These are phyloP conservation scores for Callospermophilus lateralis DNA, from an alignment of 2,113 vertebrate genomes.

Conservation along the genomic window DNA sequence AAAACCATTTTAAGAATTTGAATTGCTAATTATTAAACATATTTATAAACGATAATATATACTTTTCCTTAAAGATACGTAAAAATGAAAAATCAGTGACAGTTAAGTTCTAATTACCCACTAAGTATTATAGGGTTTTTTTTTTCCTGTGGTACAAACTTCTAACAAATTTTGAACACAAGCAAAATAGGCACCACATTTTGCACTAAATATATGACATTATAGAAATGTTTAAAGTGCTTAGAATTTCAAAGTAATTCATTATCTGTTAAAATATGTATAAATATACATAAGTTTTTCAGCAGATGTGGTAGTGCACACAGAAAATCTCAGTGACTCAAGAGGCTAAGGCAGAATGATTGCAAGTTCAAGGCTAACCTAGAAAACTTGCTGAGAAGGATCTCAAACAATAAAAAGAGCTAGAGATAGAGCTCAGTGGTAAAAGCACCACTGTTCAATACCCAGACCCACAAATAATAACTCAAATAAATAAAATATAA, in stretches of 20 bases:
- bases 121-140: not conserved
- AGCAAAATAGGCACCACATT: not conserved
- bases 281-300: not conserved
- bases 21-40: too few relatives aligned
- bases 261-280: slow-evolving; percentile 47
- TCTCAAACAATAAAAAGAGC: too few relatives aligned
- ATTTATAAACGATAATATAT: not conserved
- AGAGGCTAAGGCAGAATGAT: too few relatives aligned
- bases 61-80: not conserved
- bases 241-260: slow-evolving; percentile 47
- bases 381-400: too few relatives aligned
- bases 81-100: slow-evolving; percentile 20
- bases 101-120: not conserved
- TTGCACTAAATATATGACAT: slow-evolving; percentile 12
- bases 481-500: too few relatives aligned
- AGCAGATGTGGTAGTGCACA: not conserved
- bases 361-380: too few relatives aligned
- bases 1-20: too few relatives aligned
- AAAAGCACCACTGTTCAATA: too few relatives aligned
- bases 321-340: too few relatives aligned
- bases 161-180: slow-evolving; percentile 27
- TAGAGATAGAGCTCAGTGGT: too few relatives aligned
- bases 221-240: slow-evolving; percentile 41
- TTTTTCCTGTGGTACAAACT: not conserved
- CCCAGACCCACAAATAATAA: too few relatives aligned